phyloP scores from a whole-genome alignment of 2,797 vertebrate genomes.

The Pseudocheirus occidentalis region DNA sequence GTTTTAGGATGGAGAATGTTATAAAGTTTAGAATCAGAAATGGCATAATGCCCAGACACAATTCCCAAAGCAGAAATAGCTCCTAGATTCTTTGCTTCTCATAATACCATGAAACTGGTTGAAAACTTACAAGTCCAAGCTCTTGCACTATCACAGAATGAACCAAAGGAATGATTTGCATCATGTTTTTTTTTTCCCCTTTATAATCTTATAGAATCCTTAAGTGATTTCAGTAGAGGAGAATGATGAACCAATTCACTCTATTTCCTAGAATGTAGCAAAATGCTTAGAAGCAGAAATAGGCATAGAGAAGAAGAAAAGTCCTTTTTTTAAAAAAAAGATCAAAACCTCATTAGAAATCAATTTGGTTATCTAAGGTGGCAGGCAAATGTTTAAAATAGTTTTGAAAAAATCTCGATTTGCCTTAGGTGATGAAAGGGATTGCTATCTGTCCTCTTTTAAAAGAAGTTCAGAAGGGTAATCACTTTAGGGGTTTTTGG shows the following conservation, averaged over 20 bases:
- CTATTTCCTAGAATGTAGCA: conserved; percentile 34
- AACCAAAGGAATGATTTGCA: conserved; percentile 25
- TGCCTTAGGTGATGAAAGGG: conserved; percentile 27
- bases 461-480: conserved; percentile 63
- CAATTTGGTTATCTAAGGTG: conserved; percentile 23
- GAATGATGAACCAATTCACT: conserved; percentile 3
- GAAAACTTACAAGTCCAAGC: conserved; percentile 43
- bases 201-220: conserved; percentile 34
- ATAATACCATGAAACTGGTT: conserved; percentile 21
- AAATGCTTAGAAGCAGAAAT: background rate
- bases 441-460: conserved; percentile 45
- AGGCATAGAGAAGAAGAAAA: conserved; percentile 34
- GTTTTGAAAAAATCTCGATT: conserved; percentile 49
- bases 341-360: conserved; percentile 29
- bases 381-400: conserved; percentile 50
- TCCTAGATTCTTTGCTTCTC: conserved; percentile 24
- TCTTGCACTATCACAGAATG: conserved; percentile 42
- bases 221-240: background rate
- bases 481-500: conserved; percentile 64
- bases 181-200: conserved; percentile 1
- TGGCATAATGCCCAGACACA: conserved; percentile 21
- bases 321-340: background rate
- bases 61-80: conserved; percentile 7
- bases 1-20: conserved; percentile 11
- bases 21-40: conserved; percentile 21